Base-by-base conservation (phyloP, 1,140 invertebrate genomes). In the Anthonomus grandis region DNA sequence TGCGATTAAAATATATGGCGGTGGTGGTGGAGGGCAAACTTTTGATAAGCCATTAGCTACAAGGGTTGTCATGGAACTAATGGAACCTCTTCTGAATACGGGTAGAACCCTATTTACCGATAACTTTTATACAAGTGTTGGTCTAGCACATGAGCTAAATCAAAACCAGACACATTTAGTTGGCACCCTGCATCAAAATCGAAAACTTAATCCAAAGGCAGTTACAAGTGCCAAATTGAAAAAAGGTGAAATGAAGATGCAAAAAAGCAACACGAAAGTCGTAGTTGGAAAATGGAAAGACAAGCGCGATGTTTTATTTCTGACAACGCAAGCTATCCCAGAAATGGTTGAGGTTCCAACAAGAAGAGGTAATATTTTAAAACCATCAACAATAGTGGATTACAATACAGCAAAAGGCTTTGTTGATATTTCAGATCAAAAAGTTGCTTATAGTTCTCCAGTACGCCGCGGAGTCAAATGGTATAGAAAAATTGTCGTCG, bases 91-190 rank as follows among this genome's bases (percentile, higher is more conserved):
- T 17, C 27, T 62, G 15, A 47, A 55, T 31, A 22, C 12, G 13
- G 55, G 41, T 12, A 50, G 56, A 50, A 45, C 24, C 24, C 13
- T 46, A 13, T 66, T 52, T 63, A 65, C 62, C 6, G 61, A 61
- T 49, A 70, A 62, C 53, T 75, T 63, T 65, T 77, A 74, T 53
- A 72, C 66, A 23, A 75, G 73, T 62, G 59, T 76, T 50, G 23
- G 68, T 47, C 63, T 78, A 50, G 72, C 74, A 46, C 47, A 73
- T 48, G 60, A 64, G 62, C 62, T 76, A 62, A 55, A 76, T 52
- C 48, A 66, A 25, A 70, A 65, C 47, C 63, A 50, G n/a, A 52
- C 38, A 6, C 50, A 52, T 27, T 22, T 73, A 9, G 60, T 73
- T 57, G 74, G 76, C 50, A 79, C 74, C 56, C 37, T 79, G 44